Evolutionary conservation across 2,113 vertebrate species (phyloP).

Genomic region (Crotalus horridus): DNA sequence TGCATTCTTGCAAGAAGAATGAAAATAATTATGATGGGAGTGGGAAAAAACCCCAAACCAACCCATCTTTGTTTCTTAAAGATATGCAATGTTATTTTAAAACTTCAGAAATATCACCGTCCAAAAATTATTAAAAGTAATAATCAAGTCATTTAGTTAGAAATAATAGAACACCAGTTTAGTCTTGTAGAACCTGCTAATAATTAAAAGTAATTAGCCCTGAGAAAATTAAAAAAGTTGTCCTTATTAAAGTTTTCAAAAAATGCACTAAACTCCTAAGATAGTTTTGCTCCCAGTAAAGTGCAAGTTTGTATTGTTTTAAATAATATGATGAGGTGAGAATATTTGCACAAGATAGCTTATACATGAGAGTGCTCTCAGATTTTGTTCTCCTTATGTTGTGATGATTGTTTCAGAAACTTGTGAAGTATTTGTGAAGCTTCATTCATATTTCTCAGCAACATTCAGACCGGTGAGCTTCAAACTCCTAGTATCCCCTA

Average conservation of each 20-base stretch:
- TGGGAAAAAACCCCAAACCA: background rate
- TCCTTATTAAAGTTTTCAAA: conserved; percentile 29
- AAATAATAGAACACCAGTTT: conserved; percentile 49
- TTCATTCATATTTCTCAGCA: conserved; percentile 18
- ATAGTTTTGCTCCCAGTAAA: conserved; percentile 40
- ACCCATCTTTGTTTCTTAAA: background rate
- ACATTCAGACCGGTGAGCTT: background rate
- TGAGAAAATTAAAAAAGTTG: conserved; percentile 26
- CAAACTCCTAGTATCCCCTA: background rate
- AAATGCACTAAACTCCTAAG: conserved; percentile 24
- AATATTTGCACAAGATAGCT: conserved; percentile 43
- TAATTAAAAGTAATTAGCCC: conserved; percentile 57
- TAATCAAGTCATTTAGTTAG: conserved; percentile 41
- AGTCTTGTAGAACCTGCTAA: conserved; percentile 45
- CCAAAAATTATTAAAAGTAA: conserved; percentile 44
- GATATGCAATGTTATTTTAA: conserved; percentile 11
- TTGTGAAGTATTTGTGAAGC: background rate
- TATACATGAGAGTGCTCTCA: conserved; percentile 23
- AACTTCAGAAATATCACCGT: background rate
- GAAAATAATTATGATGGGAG: conserved; percentile 12
- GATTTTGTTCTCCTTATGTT: conserved; percentile 8
- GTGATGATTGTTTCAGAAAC: conserved; percentile 18
- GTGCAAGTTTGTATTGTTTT: conserved; percentile 37
- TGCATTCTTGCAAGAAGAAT: background rate
- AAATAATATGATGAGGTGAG: conserved; percentile 18